Conservation (phyloP, 1,140 invertebrate genomes). For the Drosophila virilis region DNA sequence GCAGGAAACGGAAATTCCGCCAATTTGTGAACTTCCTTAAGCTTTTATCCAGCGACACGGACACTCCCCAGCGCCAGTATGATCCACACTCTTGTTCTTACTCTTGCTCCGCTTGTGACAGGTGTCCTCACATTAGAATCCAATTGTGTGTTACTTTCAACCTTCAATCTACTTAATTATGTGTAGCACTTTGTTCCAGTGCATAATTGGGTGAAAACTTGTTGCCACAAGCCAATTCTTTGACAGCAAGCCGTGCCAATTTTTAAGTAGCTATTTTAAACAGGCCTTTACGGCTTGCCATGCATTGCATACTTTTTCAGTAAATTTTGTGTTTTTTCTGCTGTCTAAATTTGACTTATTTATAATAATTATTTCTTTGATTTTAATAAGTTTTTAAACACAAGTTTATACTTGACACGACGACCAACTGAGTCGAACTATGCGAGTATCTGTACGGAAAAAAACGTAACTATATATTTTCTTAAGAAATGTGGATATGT, state of each 20-base stretch:
- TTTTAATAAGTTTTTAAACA: neutral
- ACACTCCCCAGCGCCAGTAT: neutral
- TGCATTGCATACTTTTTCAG: too few relatives aligned
- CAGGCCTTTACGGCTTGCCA: neutral
- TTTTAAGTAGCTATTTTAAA: constrained; percentile 16
- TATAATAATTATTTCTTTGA: too few relatives aligned
- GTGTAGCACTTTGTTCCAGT: constrained; percentile 28
- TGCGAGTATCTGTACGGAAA: too few relatives aligned
- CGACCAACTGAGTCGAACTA: too few relatives aligned
- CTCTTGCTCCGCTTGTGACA: neutral
- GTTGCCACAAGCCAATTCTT: constrained; percentile 21
- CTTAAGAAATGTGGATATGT: too few relatives aligned
- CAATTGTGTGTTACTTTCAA: constrained; percentile 6
- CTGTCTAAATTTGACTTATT: too few relatives aligned
- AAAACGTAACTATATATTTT: too few relatives aligned
- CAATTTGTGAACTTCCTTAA: constrained; percentile 65
- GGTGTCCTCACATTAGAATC: constrained; percentile 5
- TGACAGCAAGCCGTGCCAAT: constrained; percentile 13
- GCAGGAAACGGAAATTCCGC: constrained; percentile 62
- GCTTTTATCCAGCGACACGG: constrained; percentile 15
- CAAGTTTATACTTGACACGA: too few relatives aligned
- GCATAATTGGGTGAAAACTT: constrained; percentile 26
- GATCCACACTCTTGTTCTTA: constrained; percentile 5
- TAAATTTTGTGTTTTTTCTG: too few relatives aligned
- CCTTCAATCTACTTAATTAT: constrained; percentile 22